Evolutionary conservation across 2,797 vertebrate genomes (phyloP).

Genomic region (Semotilus atromaculatus): DNA sequence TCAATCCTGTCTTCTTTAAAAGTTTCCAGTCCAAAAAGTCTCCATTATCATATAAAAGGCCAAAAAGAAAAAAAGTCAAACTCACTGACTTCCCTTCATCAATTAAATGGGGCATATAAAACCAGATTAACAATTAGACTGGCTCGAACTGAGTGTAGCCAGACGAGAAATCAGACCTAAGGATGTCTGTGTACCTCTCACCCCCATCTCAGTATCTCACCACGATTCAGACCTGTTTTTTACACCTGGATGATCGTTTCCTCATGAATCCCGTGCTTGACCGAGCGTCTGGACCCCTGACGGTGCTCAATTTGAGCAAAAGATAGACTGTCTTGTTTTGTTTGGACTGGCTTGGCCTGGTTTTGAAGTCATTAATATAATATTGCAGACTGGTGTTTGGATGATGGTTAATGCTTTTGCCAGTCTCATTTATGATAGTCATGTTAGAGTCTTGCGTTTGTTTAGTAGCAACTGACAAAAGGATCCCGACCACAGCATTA

Average conservation of each 20-base stretch:
- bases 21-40: not conserved
- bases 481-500: not conserved
- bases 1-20: not conserved
- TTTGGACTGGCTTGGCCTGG: constrained; percentile 69
- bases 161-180: constrained; percentile 28
- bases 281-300: constrained; percentile 71
- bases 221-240: constrained; percentile 38
- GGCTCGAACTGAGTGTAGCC: constrained; percentile 8
- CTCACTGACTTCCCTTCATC: constrained; percentile 8
- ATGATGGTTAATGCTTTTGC: not conserved
- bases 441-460: not conserved
- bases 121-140: constrained; percentile 25
- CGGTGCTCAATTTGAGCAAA: constrained; percentile 74
- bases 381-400: constrained; percentile 37
- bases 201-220: constrained; percentile 9
- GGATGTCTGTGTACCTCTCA: not conserved
- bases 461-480: not conserved
- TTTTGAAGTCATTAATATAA: constrained; percentile 64
- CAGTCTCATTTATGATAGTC: not conserved
- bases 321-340: constrained; percentile 75
- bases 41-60: not conserved
- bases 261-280: constrained; percentile 46
- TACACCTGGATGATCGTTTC: constrained; percentile 63
- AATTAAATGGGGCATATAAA: not conserved
- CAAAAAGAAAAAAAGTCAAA: not conserved